Base-by-base conservation (phyloP, 2,113 vertebrate species). In the Sinocyclocheilus grahami region DNA sequence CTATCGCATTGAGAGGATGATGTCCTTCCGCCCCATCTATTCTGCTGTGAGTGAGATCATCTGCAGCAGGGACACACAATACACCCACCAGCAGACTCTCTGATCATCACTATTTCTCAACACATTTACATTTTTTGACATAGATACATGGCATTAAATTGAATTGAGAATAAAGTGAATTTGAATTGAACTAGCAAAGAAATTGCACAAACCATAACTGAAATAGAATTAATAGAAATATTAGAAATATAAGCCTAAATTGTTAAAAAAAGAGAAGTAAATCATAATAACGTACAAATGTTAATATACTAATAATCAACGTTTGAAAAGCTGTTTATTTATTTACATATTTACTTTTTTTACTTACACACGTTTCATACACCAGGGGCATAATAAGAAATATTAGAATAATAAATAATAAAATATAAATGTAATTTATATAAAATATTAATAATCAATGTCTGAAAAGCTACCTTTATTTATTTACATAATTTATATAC, bases 11-110 rank as follows among this genome's bases (percentile, higher is more conserved):
- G 97, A 99, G 94, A 97, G 97, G 88, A 96, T 99, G 94, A 97
- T 97, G 95, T 98, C 97, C 89, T 98, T 99, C 96, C 97, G 97
- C 90, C 98, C 98, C 87, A 95, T 99, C 95, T 97, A 96, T 94
- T 97, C 96, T 0, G 97, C 97, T 33, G 98, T 99, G 91, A 94
- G 97, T 95, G 81, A 58, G 60, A 69, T 27, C 81, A 83, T 82
- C 60, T 10, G 20, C 12, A 46, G 9, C 0, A 83, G 4, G 33
- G 16, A 82, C 53, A 63, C 12, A 18, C 37, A 39, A 65, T 16
- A 85, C 24, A 79, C 39, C 18, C 33, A 53, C 42, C 37, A 37
- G 37, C 3, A 77, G 20, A 27, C 20, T 9, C 30, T 37, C 3
- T 20, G 16, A 71, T 11, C 33, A 39, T 39, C 67, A 39, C 18